Evolutionary conservation across 2,888 invertebrate species (phyloP).

Genomic region (Corbicula japonica): DNA sequence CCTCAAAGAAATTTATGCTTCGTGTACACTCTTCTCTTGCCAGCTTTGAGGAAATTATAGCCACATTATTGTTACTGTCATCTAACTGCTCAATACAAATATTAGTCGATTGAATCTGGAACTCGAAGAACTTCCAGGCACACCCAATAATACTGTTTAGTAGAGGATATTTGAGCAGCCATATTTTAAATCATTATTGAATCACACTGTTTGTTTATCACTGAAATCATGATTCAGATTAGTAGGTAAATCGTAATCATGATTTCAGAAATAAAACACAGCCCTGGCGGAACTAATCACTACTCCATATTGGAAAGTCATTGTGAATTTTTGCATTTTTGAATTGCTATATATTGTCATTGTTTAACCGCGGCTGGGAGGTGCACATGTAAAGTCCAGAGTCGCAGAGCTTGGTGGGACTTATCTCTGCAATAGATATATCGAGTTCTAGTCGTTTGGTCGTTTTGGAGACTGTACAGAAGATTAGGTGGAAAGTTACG

Average conservation of each 20-base stretch:
- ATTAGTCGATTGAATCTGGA: not conserved
- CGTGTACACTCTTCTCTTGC: not conserved
- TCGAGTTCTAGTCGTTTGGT: no score
- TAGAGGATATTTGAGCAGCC: not conserved
- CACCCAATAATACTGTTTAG: not conserved
- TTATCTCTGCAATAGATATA: no score
- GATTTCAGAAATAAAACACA: constrained; percentile 4
- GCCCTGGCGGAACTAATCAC: not conserved
- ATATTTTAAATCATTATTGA: not conserved
- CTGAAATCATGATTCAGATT: not conserved
- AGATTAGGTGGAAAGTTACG: no score
- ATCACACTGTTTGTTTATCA: not conserved
- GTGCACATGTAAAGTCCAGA: no score
- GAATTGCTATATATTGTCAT: no score
- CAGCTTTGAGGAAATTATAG: not conserved
- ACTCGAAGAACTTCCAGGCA: not conserved
- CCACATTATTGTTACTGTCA: no score
- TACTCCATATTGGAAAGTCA: no score
- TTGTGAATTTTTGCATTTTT: no score
- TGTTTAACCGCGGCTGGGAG: no score
- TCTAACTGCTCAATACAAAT: not conserved
- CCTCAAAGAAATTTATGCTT: constrained; percentile 4
- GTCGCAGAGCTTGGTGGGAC: no score
- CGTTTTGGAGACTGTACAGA: no score
- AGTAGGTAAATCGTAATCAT: not conserved